Base-by-base conservation (phyloP, 2,113 vertebrate genomes). In the Gasterosteus aculeatus region DNA sequence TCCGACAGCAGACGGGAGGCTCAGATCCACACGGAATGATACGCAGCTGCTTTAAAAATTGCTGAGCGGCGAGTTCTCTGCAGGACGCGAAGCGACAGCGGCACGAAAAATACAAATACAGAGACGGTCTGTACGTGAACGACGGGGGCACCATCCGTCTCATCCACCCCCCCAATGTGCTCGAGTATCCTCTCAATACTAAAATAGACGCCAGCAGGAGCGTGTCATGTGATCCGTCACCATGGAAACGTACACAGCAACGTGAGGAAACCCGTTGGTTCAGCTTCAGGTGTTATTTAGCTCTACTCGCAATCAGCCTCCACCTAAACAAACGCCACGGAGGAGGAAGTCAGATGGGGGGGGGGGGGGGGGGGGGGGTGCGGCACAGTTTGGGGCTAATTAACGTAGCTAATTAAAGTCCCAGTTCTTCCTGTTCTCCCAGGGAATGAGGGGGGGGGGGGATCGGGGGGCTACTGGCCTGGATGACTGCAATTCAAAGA, bases 351-450 rank as follows among this genome's bases (percentile, higher is more conserved):
- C 26, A 62, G 71, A 84, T 59, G 65, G 81, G 47, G 46, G 67
- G 72, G 74, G 33, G 33, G 33, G 33, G 33, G 33, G 33, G 33
- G 33, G 33, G 33, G 33, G 33, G 33, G 33, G 33, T 33, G 63
- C 54, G 76, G 58, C 68, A 77, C 80, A 56, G 81, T 74, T 61
- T 66, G 66, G 58, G 54, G 78, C 88, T 91, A 92, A 93, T 93
- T 92, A 92, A 79, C 77, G 11, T 1, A 41, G 79, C 88, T 93
- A 93, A 92, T 93, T 92, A 88, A 87, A 91, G 91, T 82, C 90
- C 89, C 84, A 91, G 57, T 90, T 92, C 77, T 84, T 71, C 42
- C 80, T 65, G 80, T 83, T 92, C 89, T 89, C 91, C 72, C 73
- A 78, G 88, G 92, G 65, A 84, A 83, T 44, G 31, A 56, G 80